Conservation (phyloP, 2,113 vertebrate genomes). For the Notiomystis cincta region DNA sequence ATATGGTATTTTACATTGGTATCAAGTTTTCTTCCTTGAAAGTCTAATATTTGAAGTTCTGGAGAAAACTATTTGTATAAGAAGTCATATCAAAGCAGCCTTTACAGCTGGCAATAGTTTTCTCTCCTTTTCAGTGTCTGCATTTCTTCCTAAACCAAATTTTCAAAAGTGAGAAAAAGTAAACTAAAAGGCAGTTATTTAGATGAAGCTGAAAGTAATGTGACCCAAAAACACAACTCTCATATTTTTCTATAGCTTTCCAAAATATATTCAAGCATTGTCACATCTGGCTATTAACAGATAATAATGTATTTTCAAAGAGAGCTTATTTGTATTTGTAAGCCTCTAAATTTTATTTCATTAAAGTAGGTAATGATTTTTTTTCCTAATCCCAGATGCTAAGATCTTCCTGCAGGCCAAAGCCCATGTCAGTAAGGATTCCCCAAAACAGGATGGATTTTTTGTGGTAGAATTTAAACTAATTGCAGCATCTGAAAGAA, state of each 20-base stretch:
- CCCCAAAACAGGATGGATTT: background rate
- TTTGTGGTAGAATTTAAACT: background rate
- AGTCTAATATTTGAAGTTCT: background rate
- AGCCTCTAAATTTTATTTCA: background rate
- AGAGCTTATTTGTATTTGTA: background rate
- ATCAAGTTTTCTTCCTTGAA: background rate
- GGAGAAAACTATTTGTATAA: background rate
- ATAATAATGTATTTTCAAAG: background rate
- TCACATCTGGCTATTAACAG: background rate
- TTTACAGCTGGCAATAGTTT: background rate
- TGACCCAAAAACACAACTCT: background rate
- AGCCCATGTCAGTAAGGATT: background rate
- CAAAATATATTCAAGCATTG: background rate
- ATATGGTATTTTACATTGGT: background rate
- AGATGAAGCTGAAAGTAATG: background rate
- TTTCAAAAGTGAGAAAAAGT: background rate
- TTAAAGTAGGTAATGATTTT: background rate
- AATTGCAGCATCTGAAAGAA: background rate
- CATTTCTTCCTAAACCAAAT: background rate
- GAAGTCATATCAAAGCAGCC: background rate
- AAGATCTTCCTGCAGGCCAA: background rate
- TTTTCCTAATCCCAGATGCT: background rate
- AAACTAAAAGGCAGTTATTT: background rate
- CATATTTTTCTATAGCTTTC: background rate
- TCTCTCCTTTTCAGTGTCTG: background rate